Base-by-base conservation (phyloP, 2,113 vertebrate species). In the Pangasianodon hypophthalmus region DNA sequence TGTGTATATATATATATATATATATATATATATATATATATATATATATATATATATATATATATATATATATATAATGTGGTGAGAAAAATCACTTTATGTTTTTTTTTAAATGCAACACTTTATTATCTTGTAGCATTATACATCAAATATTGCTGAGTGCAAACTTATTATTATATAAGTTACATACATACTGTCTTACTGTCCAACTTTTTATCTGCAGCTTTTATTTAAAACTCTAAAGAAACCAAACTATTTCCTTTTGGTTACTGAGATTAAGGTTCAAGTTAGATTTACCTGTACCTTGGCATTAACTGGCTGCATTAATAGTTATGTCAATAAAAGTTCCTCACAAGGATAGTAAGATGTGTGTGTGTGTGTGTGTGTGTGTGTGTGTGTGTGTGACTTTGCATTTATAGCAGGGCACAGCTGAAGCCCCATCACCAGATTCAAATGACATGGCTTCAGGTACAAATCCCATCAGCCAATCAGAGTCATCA, bases 351-450 rank as follows among this genome's bases (percentile, higher is more conserved):
- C 0, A 29, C 48, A 81, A 54, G 6, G 9, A 32, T 18, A 19
- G 18, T 21, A 82, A n/a, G 32, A 4, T 37, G 16, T 56, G 29
- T 56, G 80, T 82, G 64, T 50, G 29, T 56, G 50, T 82, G 50
- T 82, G 80, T 83, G 48, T 64, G 29, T 86, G n/a, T 37, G 29
- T 62, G 37, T 79, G 26, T 86, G 26, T 44, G n/a, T 86, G n/a
- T 86, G 21, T 81, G 44, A 13, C 4, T 62, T 62, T 64, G 44
- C 97, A 98, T 95, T 98, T 97, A 69, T 98, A 98, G 85, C 97
- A 97, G 90, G 95, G 96, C 95, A 86, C 94, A 95, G 19, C 90
- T 96, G 85, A 94, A 95, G 75, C 0, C 95, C 26, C 94, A 77
- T 90, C 88, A 18, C 88, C 95, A 24, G 92, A 91, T 21, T 96